Evolutionary conservation across 2,888 invertebrate genomes (phyloP).

Genomic region (Trachelus troglodyta): DNA sequence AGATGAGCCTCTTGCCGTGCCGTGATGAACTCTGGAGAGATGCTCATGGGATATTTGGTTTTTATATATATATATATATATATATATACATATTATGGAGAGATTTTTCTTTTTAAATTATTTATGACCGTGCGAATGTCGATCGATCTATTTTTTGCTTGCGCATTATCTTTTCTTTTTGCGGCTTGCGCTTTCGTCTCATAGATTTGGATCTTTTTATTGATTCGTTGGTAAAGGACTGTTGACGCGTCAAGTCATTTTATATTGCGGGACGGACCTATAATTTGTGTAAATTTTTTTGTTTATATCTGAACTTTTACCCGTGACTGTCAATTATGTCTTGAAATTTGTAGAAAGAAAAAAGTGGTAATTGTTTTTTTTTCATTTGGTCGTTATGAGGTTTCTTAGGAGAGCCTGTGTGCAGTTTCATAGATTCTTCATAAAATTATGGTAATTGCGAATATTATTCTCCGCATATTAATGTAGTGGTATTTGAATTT

Average conservation of each 20-base stretch:
- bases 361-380: not conserved
- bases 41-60: constrained; percentile 12
- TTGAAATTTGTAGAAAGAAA: not conserved
- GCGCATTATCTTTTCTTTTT: not conserved
- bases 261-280: not conserved
- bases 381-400: too few relatives aligned
- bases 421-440: too few relatives aligned
- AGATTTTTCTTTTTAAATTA: not conserved
- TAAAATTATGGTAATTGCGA: not conserved
- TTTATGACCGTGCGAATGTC: not conserved
- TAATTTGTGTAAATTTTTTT: too few relatives aligned
- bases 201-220: not conserved
- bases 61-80: constrained; percentile 25
- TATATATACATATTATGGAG: not conserved
- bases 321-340: not conserved
- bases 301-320: not conserved
- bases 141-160: not conserved
- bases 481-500: not conserved
- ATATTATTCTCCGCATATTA: not conserved
- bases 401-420: too few relatives aligned
- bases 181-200: not conserved
- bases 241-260: not conserved
- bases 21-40: not conserved
- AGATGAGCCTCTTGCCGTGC: not conserved
- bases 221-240: not conserved